Percentiles rank a stretch among this genome's conserved stretches.
Conservation (phyloP, 2,797 vertebrate genomes). For the Pyrocephalus nanus region DNA sequence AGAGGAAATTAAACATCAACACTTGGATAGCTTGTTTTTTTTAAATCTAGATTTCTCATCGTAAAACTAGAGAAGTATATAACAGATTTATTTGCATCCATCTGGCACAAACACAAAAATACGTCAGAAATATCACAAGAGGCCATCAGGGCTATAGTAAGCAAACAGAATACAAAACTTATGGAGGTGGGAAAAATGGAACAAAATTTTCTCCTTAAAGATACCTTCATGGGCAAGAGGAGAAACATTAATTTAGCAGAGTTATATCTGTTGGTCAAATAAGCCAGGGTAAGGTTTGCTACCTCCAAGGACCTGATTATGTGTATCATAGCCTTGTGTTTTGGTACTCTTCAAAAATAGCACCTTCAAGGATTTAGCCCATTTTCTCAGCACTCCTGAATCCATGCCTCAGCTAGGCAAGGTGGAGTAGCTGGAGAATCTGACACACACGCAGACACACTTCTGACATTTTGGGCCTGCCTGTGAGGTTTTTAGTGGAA, state of each 20-base stretch:
- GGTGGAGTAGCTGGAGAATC: too few relatives aligned
- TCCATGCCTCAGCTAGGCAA: too few relatives aligned
- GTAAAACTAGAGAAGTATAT: background rate
- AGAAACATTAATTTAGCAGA: too few relatives aligned
- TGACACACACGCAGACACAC: too few relatives aligned
- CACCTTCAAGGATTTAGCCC: too few relatives aligned
- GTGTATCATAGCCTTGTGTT: too few relatives aligned
- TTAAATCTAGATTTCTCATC: background rate
- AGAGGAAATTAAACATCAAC: background rate
- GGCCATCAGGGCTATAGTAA: background rate
- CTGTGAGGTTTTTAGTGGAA: background rate
- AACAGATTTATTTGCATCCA: background rate
- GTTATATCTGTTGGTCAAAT: too few relatives aligned
- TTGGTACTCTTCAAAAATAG: too few relatives aligned
- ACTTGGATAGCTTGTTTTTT: background rate
- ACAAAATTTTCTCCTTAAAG: background rate
- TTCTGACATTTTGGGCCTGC: background rate
- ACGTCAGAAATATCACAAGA: background rate
- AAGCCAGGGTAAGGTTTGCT: too few relatives aligned
- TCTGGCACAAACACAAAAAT: background rate
- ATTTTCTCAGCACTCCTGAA: too few relatives aligned
- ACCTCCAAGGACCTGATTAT: too few relatives aligned
- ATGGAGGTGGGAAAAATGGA: background rate
- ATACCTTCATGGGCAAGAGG: too few relatives aligned
- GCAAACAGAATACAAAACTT: background rate